Base-by-base conservation (phyloP, 2,797 vertebrate genomes). In the Phataginus tricuspis region DNA sequence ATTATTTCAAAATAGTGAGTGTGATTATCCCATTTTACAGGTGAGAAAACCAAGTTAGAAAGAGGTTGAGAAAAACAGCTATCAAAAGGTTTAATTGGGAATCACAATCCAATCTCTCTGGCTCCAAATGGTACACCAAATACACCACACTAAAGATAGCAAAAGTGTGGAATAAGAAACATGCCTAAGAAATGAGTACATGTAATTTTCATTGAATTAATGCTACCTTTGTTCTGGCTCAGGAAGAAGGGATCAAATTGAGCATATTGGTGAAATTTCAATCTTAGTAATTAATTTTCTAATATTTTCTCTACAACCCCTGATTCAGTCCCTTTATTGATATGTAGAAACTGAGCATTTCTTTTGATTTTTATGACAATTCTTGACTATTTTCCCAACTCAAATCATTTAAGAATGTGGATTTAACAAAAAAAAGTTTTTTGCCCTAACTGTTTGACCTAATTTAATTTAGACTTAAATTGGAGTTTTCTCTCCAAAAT, bases 401-500 rank as follows among this genome's bases (percentile, higher is more conserved):
- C 53, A 86, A 86, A 82, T 72, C 2, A 74, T 86, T 51, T 86
- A 69, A 57, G 80, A 89, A 83, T 55, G 31, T 88, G 49, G 87
- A 68, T 80, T 71, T 63, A 94, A 68, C 27, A 57, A 72, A 61
- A 93, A 86, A 66, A 31, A 45, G 27, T 0, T 51, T 74, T 83
- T 34, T 10, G 9, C 7, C 27, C 3, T 85, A 68, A 49, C 95
- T 79, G 87, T 37, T 93, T 86, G 53, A 14, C 3, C 12, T 64
- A 71, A 74, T 86, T 83, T 86, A 79, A 79, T 63, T 83, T 89
- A 69, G 42, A 57, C 31, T 86, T 93, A 72, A 64, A 69, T 31
- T 79, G 53, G 4, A 87, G 12, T 90, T 51, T 84, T 64, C 66
- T 18, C 13, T n/a, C 23, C 37, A 82, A 89, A 95, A 87, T n/a